Base-by-base conservation (phyloP, 2,113 vertebrate genomes). In the Vimba vimba region DNA sequence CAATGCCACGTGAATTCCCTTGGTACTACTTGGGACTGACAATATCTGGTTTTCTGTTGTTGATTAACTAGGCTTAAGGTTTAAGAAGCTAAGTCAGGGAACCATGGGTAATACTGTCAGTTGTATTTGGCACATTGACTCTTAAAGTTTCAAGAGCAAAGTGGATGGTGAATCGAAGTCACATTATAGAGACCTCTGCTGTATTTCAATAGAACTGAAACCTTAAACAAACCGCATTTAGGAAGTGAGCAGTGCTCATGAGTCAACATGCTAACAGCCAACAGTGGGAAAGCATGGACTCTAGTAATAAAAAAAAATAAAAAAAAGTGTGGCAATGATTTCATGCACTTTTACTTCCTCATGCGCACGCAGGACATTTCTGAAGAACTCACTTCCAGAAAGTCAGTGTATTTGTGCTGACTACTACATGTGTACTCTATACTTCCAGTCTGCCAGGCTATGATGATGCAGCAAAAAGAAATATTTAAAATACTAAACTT, bases 381-480 rank as follows among this genome's bases (percentile, higher is more conserved):
- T 55, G 17, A 68, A 86, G 13, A 21, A 21, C 45, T 39, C 33
- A 7, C 23, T 80, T 71, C 39, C 17, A 59, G 12, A 84, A 36
- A 69, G 1, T 64, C 50, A 73, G 64, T 43, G 30, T 88, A 47
- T 87, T 30, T 73, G 7, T 82, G 91, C 92, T 89, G 91, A 93
- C 88, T 90, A 93, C 88, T 90, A 88, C 57, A 60, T 69, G 27
- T 11, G 23, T 23, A 7, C 19, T 25, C 60, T 87, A 23, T 59
- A 89, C 73, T 86, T 78, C 87, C 81, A 83, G 57, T 36, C 30
- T 71, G 59, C 79, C 79, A 36, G 19, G 88, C 84, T 36, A 19
- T 64, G 89, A 91, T 90, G 91, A 94, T 33, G 73, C 85, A 82
- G 91, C 91, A n/a, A 68, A 85, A 91, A 59, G 81, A 83, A 43